Evolutionary conservation across 2,797 vertebrate genomes (phyloP).

Genomic region (Enteromius argenteus): DNA sequence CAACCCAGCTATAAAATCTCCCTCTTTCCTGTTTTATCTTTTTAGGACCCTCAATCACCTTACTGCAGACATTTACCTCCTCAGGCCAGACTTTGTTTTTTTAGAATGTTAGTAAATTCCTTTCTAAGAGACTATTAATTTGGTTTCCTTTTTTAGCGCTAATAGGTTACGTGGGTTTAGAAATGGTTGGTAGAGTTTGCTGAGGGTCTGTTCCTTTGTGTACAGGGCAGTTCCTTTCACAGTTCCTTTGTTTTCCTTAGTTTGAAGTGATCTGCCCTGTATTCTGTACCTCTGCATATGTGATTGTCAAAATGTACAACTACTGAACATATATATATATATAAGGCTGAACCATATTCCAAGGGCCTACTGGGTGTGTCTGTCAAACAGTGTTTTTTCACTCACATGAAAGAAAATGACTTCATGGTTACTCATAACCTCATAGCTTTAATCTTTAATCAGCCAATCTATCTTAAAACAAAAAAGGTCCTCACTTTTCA

Average conservation of each 20-base stretch:
- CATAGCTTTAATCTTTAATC: conserved; percentile 47
- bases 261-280: conserved; percentile 42
- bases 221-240: conserved; percentile 36
- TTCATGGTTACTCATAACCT: conserved; percentile 44
- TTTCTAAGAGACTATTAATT: conserved; percentile 7
- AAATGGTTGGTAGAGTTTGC: conserved; percentile 18
- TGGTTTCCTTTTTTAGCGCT: not conserved
- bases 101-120: conserved; percentile 8
- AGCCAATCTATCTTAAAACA: conserved; percentile 42
- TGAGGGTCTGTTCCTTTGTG: conserved; percentile 8
- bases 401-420: conserved; percentile 18
- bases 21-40: conserved; percentile 6
- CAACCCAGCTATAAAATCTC: conserved; percentile 76
- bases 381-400: conserved; percentile 47
- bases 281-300: conserved; percentile 39
- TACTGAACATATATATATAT: conserved; percentile 37
- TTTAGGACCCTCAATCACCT: conserved; percentile 16
- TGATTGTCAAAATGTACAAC: conserved; percentile 50
- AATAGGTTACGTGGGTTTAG: not conserved
- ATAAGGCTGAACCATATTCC: conserved; percentile 37
- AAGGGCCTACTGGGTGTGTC: conserved; percentile 28
- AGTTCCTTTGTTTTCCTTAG: conserved; percentile 7
- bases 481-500: conserved; percentile 49
- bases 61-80: conserved; percentile 20
- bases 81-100: conserved; percentile 37